Evolutionary conservation across 1,140 invertebrate species (phyloP).

Genomic region (Atta texana): DNA sequence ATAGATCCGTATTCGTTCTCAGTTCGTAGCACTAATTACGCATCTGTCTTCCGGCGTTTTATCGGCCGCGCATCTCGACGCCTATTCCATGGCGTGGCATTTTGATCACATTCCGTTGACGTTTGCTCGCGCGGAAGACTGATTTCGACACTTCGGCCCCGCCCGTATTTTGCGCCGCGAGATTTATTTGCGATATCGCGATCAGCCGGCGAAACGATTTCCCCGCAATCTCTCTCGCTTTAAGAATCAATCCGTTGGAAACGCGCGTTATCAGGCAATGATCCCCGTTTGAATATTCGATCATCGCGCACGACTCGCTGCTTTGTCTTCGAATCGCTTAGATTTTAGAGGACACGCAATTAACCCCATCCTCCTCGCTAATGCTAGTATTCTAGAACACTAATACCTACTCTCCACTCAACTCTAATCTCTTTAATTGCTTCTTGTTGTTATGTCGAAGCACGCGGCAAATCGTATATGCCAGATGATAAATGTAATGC

Average conservation of each 20-base stretch:
- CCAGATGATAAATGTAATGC: slow-evolving; percentile 39
- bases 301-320: slow-evolving; percentile 13
- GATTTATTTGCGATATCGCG: slow-evolving; percentile 34
- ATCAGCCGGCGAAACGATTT: background rate
- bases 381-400: background rate
- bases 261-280: background rate
- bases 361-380: background rate
- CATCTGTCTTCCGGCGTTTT: slow-evolving; percentile 63
- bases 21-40: slow-evolving; percentile 63
- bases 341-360: slow-evolving; percentile 21
- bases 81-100: slow-evolving; percentile 46
- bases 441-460: slow-evolving; percentile 59
- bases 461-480: slow-evolving; percentile 46
- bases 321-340: slow-evolving; percentile 8
- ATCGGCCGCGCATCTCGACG: slow-evolving; percentile 47
- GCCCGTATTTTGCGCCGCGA: background rate
- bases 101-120: slow-evolving; percentile 54
- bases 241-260: slow-evolving; percentile 20
- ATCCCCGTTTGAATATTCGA: slow-evolving; percentile 13
- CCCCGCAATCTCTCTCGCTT: background rate
- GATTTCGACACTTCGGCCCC: background rate
- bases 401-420: slow-evolving; percentile 31
- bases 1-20: slow-evolving; percentile 46
- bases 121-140: slow-evolving; percentile 12
- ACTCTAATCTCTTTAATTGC: slow-evolving; percentile 62